Base-by-base conservation (phyloP, 2,797 vertebrate species). In the Chrysocyon brachyurus region DNA sequence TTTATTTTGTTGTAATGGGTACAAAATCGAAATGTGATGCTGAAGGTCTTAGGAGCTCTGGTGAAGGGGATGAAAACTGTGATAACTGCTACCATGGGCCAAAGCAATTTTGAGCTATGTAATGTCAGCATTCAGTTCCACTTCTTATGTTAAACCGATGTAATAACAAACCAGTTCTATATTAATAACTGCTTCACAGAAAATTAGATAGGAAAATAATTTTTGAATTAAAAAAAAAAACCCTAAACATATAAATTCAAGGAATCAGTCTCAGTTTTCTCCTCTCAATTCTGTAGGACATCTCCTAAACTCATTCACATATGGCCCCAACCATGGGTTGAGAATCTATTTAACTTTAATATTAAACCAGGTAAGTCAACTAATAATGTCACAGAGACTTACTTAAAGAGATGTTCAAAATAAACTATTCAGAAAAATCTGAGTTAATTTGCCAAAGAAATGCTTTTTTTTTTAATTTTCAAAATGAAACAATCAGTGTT, bases 311-410 rank as follows among this genome's bases (percentile, higher is more conserved):
- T 24, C 40, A 40, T 46, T 59, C 56, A 72, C 16, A 56, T 73
- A 15, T 90, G 52, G 12, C 90, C n/a, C 22, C 5, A 52, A 94
- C 5, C 3, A 24, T 66, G 24, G 5, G 28, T 21, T 86, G 1
- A 64, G 46, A 82, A 90, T 90, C 70, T 90, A 87, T 61, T 84
- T 63, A 90, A 68, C 19, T 56, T 95, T 77, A 96, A 16, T 70
- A 78, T 79, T 83, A 63, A 85, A 72, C 59, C 26, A 86, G 22
- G 15, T 82, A 28, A 6, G 40, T 94, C 49, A 83, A 31, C 19
- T 88, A 84, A 81, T 72, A 83, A 91, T 82, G 12, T 28, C 40
- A 19, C n/a, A 46, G 14, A 78, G 63, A n/a, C 28, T 57, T 92
- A 79, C 78, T 64, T 63, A 92, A 78, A 89, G 9, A 72, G n/a